These are phyloP conservation scores for Coregonus suidteri DNA, from an alignment of 2,797 vertebrate genomes.

Conservation along the genomic window DNA sequence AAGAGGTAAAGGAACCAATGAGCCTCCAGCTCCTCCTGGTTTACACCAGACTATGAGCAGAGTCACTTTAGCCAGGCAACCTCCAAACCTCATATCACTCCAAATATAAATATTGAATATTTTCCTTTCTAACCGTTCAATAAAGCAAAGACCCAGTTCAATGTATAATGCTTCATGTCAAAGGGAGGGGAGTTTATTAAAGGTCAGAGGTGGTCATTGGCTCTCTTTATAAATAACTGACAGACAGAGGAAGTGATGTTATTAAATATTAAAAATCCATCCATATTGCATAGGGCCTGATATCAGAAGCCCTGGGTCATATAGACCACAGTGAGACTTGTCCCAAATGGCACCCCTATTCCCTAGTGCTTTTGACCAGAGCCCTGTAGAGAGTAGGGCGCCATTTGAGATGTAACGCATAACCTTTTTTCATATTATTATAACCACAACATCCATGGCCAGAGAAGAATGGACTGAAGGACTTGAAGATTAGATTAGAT, in stretches of 20 bases:
- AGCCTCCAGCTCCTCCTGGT: no score
- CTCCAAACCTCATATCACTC: background rate
- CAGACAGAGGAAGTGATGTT: conserved; percentile 16
- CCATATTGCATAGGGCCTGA: conserved; percentile 28
- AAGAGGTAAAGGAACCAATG: background rate
- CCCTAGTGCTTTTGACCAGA: background rate
- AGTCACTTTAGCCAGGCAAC: no score
- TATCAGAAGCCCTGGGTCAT: conserved; percentile 19
- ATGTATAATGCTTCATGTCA: background rate
- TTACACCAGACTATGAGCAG: background rate
- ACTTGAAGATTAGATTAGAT: background rate
- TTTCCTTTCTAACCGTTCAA: background rate
- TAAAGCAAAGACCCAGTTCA: background rate
- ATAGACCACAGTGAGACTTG: conserved; percentile 1
- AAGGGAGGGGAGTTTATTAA: background rate
- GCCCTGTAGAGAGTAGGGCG: background rate
- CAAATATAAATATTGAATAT: background rate
- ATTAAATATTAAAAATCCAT: background rate
- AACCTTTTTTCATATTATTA: background rate
- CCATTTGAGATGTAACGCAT: background rate
- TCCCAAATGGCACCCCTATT: background rate
- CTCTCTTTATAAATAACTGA: conserved; percentile 23
- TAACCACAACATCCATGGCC: background rate
- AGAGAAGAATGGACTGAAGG: background rate
- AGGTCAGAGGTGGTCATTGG: conserved; percentile 15